Evolutionary conservation across 2,113 vertebrate genomes (phyloP).

Genomic region (Mus musculus): GRCm39 chr14:118392001-118392500

Average conservation of each 20-base stretch:
- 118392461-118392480: background rate
- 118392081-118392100: background rate
- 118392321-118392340: background rate
- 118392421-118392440: background rate
- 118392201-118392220: no score
- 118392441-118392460: background rate
- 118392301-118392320: background rate
- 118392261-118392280: conserved; percentile 4
- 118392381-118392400: background rate
- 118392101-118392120: background rate
- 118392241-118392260: background rate
- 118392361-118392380: background rate
- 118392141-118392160: background rate
- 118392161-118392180: no score
- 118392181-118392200: no score
- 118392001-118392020: conserved; percentile 25
- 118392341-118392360: background rate
- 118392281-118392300: background rate
- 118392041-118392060: conserved; percentile 18
- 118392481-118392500: background rate
- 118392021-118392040: background rate
- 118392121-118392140: background rate
- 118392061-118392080: background rate
- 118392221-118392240: background rate
- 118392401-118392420: conserved; percentile 5